These are phyloP conservation scores for Acestrorhynchus altus DNA, from an alignment of 2,797 vertebrate species.

Conservation along the genomic window DNA sequence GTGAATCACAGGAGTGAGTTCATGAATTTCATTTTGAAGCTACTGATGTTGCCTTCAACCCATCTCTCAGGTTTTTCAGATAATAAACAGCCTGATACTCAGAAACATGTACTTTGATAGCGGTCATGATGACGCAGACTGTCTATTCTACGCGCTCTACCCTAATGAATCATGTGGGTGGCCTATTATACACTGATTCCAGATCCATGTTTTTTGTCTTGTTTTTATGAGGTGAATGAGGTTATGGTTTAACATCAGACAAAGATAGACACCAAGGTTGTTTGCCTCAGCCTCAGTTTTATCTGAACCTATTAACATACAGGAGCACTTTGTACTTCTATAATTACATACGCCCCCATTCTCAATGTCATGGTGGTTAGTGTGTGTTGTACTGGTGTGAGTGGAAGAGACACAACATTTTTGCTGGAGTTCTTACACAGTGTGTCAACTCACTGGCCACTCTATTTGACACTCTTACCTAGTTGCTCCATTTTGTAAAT, in stretches of 20 bases:
- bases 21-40: background rate
- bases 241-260: background rate
- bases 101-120: slow-evolving; percentile 8
- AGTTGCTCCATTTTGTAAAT: too few species aligned
- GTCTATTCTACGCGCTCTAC: slow-evolving; percentile 4
- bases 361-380: too few species aligned
- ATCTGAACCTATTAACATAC: too few species aligned
- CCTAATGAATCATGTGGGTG: slow-evolving; percentile 29
- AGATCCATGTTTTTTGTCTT: background rate
- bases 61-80: background rate
- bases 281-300: slow-evolving; percentile 7
- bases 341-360: too few species aligned
- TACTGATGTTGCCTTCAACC: background rate
- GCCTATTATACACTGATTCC: background rate
- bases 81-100: background rate
- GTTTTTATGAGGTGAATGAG: background rate
- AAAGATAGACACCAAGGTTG: background rate
- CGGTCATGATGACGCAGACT: slow-evolving; percentile 20
- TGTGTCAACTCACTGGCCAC: too few species aligned
- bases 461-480: too few species aligned
- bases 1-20: background rate
- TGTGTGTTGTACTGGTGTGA: too few species aligned
- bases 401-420: too few species aligned
- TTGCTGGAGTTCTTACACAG: too few species aligned
- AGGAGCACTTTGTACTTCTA: too few species aligned